Evolutionary conservation across 2,888 invertebrate species (phyloP), one percentile per base, ranked within the genome.

Genomic region (Lampropteryx suffumata): DNA sequence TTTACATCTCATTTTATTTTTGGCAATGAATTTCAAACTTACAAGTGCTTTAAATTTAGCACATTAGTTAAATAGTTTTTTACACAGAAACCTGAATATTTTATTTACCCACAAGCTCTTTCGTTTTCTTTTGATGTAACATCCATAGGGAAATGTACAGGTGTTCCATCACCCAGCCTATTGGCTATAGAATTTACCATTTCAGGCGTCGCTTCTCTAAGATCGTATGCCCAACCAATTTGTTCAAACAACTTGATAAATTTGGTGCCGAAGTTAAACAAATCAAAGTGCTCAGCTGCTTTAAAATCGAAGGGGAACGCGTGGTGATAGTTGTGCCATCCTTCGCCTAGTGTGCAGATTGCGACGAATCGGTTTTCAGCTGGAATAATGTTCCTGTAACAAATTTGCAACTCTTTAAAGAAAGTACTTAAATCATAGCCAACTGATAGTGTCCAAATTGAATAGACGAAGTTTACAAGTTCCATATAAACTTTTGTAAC

Each of bases 261-360:
- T 37, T 67, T 71, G 0, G 87, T 84, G 2, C 82, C 76, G 1
- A 81, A 76, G 54, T 90, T 90, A 36, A 91, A 89, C 30, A 77
- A 60, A 41, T 91, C 84, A 44, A 91, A 92, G 40, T 91, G 88
- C 62, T 92, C 92, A 1, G 91, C 90, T 0, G 92, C 92, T 61
- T 92, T 90, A 73, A 92, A 92, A 69, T 92, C 92, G 79, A 92
- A 94, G 1, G 95, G 95, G 69, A 95, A 95, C 0, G 92, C 92
- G 73, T 95, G 95, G 69, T 95, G 95, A 75, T 94, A 95, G 76
- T 95, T 95, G 77, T 95, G 95, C 93, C 94, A 95, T 1, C 95
- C 95, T 71, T 94, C 93, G 0, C 93, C 93, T 0, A 91, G 71
- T 0, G 93, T 92, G 42, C 92, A 82, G 0, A 92, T 82, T 0